These are phyloP conservation scores for Nasua narica DNA, from an alignment of 2,797 vertebrate genomes.

Conservation along the genomic window DNA sequence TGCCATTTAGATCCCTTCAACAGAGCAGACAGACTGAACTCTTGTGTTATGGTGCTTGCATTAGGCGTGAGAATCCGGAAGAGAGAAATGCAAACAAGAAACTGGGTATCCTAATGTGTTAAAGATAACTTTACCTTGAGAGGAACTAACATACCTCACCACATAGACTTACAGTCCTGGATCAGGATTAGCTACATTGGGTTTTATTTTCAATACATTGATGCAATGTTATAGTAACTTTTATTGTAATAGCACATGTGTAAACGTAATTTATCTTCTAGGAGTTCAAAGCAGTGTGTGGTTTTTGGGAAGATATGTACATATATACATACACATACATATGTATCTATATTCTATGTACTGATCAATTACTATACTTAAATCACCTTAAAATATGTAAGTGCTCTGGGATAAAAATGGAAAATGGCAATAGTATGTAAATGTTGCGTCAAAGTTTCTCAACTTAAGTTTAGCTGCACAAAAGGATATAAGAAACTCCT, in stretches of 20 bases:
- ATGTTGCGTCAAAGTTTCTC: neutral
- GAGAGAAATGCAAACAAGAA: neutral
- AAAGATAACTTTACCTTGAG: neutral
- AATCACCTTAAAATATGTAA: slow-evolving; percentile 20
- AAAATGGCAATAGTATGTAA: neutral
- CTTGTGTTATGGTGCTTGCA: neutral
- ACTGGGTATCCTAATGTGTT: neutral
- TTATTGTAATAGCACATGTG: neutral
- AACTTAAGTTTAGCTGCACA: neutral
- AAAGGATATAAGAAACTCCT: neutral
- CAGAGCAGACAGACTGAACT: neutral
- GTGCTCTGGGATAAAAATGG: neutral
- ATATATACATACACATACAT: neutral
- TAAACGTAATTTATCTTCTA: neutral
- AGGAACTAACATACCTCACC: neutral
- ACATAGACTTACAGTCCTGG: neutral
- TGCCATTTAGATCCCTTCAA: neutral
- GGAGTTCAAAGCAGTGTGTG: slow-evolving; percentile 5
- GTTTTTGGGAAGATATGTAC: neutral
- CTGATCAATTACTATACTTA: neutral
- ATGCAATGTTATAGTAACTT: neutral
- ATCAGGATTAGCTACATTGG: neutral
- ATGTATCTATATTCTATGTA: neutral
- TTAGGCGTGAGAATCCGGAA: neutral
- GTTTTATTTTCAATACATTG: neutral